These are phyloP conservation scores for Cherax quadricarinatus DNA, from an alignment of 1,140 invertebrate species.

Conservation along the genomic window DNA sequence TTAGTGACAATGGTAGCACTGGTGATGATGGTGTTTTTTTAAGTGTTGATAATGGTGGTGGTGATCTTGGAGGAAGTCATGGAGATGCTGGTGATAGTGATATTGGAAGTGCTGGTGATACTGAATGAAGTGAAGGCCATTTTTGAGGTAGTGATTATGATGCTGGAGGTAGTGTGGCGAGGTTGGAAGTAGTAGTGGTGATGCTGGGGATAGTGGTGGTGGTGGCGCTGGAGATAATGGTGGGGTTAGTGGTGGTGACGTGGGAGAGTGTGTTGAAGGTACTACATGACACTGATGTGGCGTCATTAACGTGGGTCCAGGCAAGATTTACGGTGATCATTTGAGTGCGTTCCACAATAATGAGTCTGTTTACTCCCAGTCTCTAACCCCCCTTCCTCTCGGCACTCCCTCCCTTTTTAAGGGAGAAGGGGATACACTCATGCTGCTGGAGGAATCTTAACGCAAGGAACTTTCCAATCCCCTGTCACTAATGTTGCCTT, in stretches of 20 bases:
- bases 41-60: neutral
- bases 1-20: neutral
- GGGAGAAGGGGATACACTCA: no score
- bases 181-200: no score
- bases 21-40: no score
- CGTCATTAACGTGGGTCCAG: constrained; percentile 25
- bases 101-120: neutral
- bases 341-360: constrained; percentile 28
- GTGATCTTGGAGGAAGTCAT: no score
- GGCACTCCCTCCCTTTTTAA: neutral
- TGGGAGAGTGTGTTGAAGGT: neutral
- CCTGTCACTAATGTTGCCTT: no score
- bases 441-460: no score
- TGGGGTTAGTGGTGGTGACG: neutral
- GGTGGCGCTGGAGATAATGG: no score
- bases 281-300: constrained; percentile 32
- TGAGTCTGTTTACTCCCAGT: constrained; percentile 44
- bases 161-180: no score
- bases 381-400: neutral
- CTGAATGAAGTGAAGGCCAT: no score
- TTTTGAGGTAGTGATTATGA: no score
- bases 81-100: no score
- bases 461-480: no score
- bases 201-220: neutral
- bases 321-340: constrained; percentile 33